Base-by-base conservation (phyloP, 2,113 vertebrate species). In the Rhombomys opimus region DNA sequence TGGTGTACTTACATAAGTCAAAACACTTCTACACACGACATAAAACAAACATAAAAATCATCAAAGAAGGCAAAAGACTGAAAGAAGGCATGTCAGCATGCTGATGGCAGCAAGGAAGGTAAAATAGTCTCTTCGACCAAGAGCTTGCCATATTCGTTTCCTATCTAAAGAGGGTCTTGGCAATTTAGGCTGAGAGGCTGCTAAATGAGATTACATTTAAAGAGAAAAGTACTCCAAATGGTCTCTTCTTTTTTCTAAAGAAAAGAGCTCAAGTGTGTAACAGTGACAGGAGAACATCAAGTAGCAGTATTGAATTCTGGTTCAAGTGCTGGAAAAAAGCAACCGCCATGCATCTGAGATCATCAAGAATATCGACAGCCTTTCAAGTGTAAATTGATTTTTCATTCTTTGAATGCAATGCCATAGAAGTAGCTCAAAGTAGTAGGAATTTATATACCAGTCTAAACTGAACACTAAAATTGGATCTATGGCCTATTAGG, bases 381-480 rank as follows among this genome's bases (percentile, higher is more conserved):
- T 92, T 89, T 90, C 15, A 76, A 67, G n/a, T 73, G 46, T 80
- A 70, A 72, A 72, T 1, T 70, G 52, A 78, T 65, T 63, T 94
- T 22, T 77, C 38, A 70, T 46, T 92, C 5, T 87, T 70, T 78
- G n/a, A 82, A 94, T 2, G 76, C 3, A 84, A 70, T 70, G 67
- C 10, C 25, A 92, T 86, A 93, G 93, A 95, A 90, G 77, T 13
- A 78, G n/a, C n/a, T 22, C 85, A 10, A 89, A 38, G 35, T 7
- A 82, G 32, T 32, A 89, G 46, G 3, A 86, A 32, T 61, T 84
- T 84, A 92, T 13, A 89, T 27, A 73, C 5, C 78, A 86, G 15
- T 85, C 63, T 95, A 61, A 94, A 61, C 35, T 86, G 32, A 82
- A 91, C 77, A n/a, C 35, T 77, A 41, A 65, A 75, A 50, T 90